phyloP scores from a whole-genome alignment of 2,797 vertebrate genomes.

The Toxotes lorentzi region DNA sequence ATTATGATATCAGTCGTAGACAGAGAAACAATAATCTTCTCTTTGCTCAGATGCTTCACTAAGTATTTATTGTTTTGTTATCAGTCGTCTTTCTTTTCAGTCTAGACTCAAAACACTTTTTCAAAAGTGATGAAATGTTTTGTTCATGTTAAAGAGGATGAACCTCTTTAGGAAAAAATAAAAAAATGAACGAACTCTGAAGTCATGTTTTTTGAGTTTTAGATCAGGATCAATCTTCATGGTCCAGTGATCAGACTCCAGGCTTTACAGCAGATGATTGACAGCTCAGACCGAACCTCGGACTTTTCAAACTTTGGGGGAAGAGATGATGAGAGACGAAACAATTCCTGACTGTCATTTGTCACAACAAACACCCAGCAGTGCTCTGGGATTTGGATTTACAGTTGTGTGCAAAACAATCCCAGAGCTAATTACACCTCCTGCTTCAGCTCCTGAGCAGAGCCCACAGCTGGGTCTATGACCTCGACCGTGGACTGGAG shows the following conservation, averaged over 20 bases:
- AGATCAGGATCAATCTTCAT: background rate
- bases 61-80: slow-evolving; percentile 66
- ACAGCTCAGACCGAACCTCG: too few relatives aligned
- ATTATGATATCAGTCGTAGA: slow-evolving; percentile 7
- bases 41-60: slow-evolving; percentile 3
- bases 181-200: slow-evolving; percentile 21
- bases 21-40: background rate
- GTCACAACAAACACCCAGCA: too few relatives aligned
- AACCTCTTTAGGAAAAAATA: slow-evolving; percentile 32
- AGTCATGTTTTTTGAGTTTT: slow-evolving; percentile 1
- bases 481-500: too few relatives aligned
- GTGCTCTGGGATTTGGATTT: too few relatives aligned
- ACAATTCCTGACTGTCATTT: too few relatives aligned
- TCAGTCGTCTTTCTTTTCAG: slow-evolving; percentile 32
- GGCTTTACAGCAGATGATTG: too few relatives aligned
- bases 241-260: background rate
- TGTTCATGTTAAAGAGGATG: slow-evolving; percentile 44
- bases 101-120: slow-evolving; percentile 55
- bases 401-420: too few relatives aligned
- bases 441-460: too few relatives aligned
- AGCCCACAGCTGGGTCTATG: too few relatives aligned
- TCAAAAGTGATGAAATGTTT: slow-evolving; percentile 46
- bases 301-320: too few relatives aligned
- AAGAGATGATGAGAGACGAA: too few relatives aligned
- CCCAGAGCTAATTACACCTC: too few relatives aligned